A percentile compares a stretch with the other conserved stretches of the same genome.
phyloP scores from a whole-genome alignment of 2,113 vertebrate species.

The Clarias batrachus region DNA sequence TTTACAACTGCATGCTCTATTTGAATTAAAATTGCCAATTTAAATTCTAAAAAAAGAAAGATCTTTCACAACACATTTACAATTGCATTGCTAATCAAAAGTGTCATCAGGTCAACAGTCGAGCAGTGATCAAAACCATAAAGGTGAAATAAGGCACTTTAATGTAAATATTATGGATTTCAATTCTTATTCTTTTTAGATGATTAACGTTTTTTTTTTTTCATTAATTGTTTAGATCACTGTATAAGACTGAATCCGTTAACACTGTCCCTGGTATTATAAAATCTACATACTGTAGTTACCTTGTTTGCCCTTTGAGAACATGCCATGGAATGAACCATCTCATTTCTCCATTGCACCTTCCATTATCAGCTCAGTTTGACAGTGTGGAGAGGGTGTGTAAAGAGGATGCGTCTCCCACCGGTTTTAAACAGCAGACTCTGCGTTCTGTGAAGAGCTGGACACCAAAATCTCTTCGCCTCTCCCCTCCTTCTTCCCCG shows the following conservation, averaged over 20 bases:
- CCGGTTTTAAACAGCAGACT: slow-evolving; percentile 69
- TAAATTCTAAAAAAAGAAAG: background rate
- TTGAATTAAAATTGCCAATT: background rate
- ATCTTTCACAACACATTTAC: background rate
- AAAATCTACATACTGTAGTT: background rate
- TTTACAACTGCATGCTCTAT: background rate
- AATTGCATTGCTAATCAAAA: background rate
- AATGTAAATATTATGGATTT: background rate
- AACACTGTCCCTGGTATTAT: background rate
- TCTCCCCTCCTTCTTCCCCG: slow-evolving; percentile 55
- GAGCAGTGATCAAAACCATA: background rate
- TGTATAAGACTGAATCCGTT: background rate
- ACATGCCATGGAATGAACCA: background rate
- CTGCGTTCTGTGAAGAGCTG: slow-evolving; percentile 85
- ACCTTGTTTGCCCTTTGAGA: slow-evolving; percentile 8
- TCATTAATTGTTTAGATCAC: background rate
- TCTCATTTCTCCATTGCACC: slow-evolving; percentile 12
- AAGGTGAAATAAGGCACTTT: background rate
- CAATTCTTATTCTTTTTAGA: background rate
- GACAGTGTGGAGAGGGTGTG: slow-evolving; percentile 77
- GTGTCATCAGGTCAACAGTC: background rate
- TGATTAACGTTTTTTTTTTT: background rate
- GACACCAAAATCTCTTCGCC: slow-evolving; percentile 82
- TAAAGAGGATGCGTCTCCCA: slow-evolving; percentile 73
- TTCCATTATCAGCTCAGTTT: slow-evolving; percentile 81